Evolutionary conservation across 2,888 invertebrate genomes (phyloP).

Genomic region (Cephus nigrinus): DNA sequence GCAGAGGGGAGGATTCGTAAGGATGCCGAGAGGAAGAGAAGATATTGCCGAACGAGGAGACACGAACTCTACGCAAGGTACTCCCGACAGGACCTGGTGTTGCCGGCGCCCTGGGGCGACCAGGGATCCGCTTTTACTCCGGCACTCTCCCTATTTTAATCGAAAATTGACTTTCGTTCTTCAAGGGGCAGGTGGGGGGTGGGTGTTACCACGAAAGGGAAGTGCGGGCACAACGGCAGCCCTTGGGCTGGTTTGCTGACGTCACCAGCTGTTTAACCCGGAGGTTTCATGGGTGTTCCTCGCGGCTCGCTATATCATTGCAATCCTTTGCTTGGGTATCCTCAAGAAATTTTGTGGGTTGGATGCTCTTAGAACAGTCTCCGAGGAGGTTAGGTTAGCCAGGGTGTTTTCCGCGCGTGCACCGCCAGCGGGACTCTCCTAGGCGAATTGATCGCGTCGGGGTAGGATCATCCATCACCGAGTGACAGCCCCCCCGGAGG

Average conservation of each 20-base stretch:
- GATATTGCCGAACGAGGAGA: not conserved
- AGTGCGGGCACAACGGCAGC: not conserved
- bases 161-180: not conserved
- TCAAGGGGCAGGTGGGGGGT: not conserved
- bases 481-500: slow-evolving; percentile 58
- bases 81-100: not conserved
- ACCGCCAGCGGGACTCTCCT: slow-evolving; percentile 1
- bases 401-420: not conserved
- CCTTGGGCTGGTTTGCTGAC: not conserved
- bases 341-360: not conserved
- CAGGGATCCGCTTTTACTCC: not conserved
- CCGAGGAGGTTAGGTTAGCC: not conserved
- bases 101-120: not conserved
- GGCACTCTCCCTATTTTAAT: not conserved
- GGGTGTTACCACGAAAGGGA: not conserved
- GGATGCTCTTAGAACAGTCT: not conserved
- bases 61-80: not conserved
- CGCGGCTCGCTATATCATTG: not conserved
- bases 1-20: slow-evolving; percentile 7
- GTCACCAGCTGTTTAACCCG: not conserved
- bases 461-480: slow-evolving; percentile 64
- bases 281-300: too few relatives aligned
- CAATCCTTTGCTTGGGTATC: not conserved
- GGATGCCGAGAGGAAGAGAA: not conserved
- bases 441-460: slow-evolving; percentile 52